A percentile compares a stretch with the other conserved stretches of the same genome.
Evolutionary conservation across 2,797 vertebrate species (phyloP).

Genomic region (Cyprinodon diabolis): DNA sequence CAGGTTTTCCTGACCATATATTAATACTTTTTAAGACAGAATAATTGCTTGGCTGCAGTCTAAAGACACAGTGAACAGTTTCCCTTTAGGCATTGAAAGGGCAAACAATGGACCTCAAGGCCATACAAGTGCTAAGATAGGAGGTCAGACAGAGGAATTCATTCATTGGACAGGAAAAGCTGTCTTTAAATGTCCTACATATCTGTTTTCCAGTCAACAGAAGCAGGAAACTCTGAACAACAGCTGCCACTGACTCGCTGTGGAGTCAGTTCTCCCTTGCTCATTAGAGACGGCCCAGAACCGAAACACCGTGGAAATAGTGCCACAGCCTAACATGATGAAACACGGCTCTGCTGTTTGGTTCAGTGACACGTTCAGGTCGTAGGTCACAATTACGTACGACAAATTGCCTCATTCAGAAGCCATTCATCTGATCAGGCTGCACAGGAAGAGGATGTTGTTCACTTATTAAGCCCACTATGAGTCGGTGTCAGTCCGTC

Average conservation of each 20-base stretch:
- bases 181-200: constrained; percentile 50
- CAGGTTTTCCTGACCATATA: neutral
- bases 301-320: constrained; percentile 41
- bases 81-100: constrained; percentile 55
- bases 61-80: constrained; percentile 1
- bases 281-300: constrained; percentile 66
- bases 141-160: constrained; percentile 38
- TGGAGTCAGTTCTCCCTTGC: constrained; percentile 15
- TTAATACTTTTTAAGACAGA: neutral
- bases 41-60: neutral
- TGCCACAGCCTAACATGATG: constrained; percentile 40
- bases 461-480: constrained; percentile 62
- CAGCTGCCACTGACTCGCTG: constrained; percentile 36
- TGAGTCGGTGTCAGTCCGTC: constrained; percentile 32
- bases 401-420: constrained; percentile 26
- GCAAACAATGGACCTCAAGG: constrained; percentile 63
- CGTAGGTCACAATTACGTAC: constrained; percentile 37
- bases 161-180: constrained; percentile 70
- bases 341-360: constrained; percentile 37
- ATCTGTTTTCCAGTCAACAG: constrained; percentile 54
- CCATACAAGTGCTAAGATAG: constrained; percentile 48
- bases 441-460: constrained; percentile 25
- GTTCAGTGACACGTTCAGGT: constrained; percentile 20
- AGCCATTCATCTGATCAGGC: constrained; percentile 19
- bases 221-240: constrained; percentile 54